Conservation (phyloP, 2,888 invertebrate species). For the Physocephala rufipes region DNA sequence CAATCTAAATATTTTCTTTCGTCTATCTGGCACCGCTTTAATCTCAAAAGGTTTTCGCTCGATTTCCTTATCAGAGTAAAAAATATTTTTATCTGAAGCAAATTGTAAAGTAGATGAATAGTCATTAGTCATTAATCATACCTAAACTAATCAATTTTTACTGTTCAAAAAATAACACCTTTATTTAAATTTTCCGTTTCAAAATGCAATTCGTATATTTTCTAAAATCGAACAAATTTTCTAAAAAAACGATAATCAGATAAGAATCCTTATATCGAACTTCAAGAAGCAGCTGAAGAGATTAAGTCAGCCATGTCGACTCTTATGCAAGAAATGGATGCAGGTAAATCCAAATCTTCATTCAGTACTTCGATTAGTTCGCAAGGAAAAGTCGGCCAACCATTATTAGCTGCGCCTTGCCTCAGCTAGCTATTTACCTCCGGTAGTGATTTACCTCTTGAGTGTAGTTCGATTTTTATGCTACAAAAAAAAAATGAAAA, state of each 20-base stretch:
- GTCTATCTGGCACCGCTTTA: too few relatives aligned
- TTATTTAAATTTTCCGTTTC: neutral
- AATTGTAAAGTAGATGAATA: neutral
- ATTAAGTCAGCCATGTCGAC: slow-evolving; percentile 99
- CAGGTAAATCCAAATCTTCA: slow-evolving; percentile 69
- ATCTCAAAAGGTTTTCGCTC: too few relatives aligned
- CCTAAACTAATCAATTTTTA: neutral
- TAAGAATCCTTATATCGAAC: slow-evolving; percentile 79
- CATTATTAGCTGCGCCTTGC: neutral
- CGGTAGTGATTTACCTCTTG: too few relatives aligned
- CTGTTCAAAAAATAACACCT: neutral
- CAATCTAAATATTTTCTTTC: too few relatives aligned
- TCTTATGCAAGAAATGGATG: slow-evolving; percentile 93
- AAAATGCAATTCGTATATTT: neutral
- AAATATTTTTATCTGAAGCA: too few relatives aligned
- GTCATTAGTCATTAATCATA: too few relatives aligned
- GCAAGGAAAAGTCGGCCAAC: neutral
- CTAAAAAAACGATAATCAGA: neutral
- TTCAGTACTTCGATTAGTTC: slow-evolving; percentile 39
- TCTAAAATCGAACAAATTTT: neutral
- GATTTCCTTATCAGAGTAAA: too few relatives aligned
- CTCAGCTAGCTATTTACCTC: too few relatives aligned
- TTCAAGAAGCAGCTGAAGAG: slow-evolving; percentile 94
- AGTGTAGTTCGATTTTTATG: too few relatives aligned
- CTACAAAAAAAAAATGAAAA: too few relatives aligned